phyloP scores from a whole-genome alignment of 2,113 vertebrate species.

The Rhynchomys soricoides region DNA sequence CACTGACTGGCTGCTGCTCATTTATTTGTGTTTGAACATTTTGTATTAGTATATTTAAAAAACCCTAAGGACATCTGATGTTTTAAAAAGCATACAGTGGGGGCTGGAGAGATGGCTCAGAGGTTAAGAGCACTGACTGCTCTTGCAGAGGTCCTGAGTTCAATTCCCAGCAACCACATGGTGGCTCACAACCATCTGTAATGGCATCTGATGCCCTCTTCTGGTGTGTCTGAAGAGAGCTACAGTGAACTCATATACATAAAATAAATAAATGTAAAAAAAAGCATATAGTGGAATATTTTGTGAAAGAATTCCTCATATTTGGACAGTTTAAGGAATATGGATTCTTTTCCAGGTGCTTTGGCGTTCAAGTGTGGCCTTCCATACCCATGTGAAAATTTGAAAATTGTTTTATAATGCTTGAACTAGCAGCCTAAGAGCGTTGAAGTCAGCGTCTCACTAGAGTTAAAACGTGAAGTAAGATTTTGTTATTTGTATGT shows the following conservation, averaged over 20 bases:
- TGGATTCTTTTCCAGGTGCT: neutral
- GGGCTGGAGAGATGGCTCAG: no score
- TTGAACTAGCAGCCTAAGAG: neutral
- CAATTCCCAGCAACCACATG: no score
- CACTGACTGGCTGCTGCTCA: neutral
- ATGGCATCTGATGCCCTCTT: no score
- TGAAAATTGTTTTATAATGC: neutral
- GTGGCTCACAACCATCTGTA: no score
- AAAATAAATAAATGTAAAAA: no score
- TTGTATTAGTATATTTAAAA: neutral
- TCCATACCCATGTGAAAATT: neutral
- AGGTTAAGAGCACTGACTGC: no score
- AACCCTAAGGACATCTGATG: neutral
- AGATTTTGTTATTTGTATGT: slow-evolving; percentile 1
- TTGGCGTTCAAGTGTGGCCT: neutral
- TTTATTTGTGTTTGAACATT: neutral
- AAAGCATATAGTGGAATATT: neutral
- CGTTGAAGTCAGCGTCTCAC: neutral
- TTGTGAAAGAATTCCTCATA: neutral
- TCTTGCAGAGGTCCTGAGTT: no score
- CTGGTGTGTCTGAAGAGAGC: no score
- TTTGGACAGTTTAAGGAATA: neutral
- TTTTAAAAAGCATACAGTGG: slow-evolving; percentile 2
- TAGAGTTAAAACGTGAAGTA: neutral
- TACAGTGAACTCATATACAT: no score